phyloP scores from a whole-genome alignment of 1,140 invertebrate genomes.

The Paralvinella palmiformis region DNA sequence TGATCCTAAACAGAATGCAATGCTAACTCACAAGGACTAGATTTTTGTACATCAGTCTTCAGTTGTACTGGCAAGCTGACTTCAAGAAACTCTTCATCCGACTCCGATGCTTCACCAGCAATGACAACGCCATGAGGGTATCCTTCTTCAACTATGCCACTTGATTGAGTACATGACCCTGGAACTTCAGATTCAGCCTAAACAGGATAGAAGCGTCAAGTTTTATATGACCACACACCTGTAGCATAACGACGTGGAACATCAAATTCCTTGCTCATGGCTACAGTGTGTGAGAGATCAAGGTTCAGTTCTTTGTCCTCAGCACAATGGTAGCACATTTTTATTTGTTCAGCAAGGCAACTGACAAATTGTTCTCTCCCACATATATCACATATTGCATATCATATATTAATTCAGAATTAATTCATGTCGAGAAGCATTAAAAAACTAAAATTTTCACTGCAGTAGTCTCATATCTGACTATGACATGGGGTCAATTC shows the following conservation, averaged over 20 bases:
- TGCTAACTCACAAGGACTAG: no score
- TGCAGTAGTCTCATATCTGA: no score
- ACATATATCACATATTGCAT: no score
- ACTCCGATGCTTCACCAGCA: conserved; percentile 20
- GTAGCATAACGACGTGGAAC: background rate
- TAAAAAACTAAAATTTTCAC: no score
- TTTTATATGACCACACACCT: background rate
- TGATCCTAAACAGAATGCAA: background rate
- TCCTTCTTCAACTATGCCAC: no score
- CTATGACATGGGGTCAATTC: no score
- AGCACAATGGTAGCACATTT: no score
- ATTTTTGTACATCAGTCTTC: background rate
- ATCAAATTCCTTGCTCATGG: background rate
- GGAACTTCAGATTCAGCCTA: background rate
- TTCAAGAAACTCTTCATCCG: conserved; percentile 18
- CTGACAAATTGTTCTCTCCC: no score
- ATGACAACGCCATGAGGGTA: conserved; percentile 5
- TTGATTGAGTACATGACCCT: no score
- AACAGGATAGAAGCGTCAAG: background rate
- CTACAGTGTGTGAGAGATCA: background rate
- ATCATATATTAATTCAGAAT: no score
- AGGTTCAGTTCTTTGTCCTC: background rate
- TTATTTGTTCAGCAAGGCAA: no score
- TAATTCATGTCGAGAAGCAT: no score
- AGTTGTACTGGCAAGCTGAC: background rate